Conservation (phyloP, 2,888 invertebrate genomes). For the Pristionchus arcanus region DNA sequence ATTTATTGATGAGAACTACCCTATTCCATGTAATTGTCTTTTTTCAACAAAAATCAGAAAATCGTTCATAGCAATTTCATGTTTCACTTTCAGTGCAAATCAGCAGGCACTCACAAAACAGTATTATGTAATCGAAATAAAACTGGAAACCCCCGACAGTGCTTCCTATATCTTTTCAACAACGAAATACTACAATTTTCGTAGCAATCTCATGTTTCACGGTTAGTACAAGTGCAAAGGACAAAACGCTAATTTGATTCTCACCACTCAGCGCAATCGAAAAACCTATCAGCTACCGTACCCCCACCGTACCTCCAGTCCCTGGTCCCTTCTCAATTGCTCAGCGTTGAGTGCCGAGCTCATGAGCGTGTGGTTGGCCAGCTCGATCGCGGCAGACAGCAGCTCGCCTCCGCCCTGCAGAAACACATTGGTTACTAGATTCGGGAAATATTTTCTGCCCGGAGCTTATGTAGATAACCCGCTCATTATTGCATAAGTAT, state of each 20-base stretch:
- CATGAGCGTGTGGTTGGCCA: slow-evolving; percentile 95
- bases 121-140: too few relatives aligned
- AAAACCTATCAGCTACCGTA: neutral
- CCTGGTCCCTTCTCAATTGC: slow-evolving; percentile 94
- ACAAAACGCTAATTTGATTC: too few relatives aligned
- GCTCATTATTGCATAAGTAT: too few relatives aligned
- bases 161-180: too few relatives aligned
- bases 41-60: neutral
- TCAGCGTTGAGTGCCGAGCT: slow-evolving; percentile 98
- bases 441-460: neutral
- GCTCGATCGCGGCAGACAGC: slow-evolving; percentile 92
- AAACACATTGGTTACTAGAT: neutral
- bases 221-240: neutral
- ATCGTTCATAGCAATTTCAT: neutral
- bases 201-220: neutral
- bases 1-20: neutral
- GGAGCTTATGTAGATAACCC: too few relatives aligned
- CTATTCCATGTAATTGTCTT: neutral
- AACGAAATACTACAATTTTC: neutral
- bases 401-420: slow-evolving; percentile 83
- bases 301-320: slow-evolving; percentile 85
- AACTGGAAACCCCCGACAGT: too few relatives aligned
- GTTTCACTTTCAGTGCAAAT: neutral
- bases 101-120: neutral
- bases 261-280: too few relatives aligned